These are phyloP conservation scores for Lasioglossum calceatum DNA, from an alignment of 2,888 invertebrate genomes.

Conservation along the genomic window DNA sequence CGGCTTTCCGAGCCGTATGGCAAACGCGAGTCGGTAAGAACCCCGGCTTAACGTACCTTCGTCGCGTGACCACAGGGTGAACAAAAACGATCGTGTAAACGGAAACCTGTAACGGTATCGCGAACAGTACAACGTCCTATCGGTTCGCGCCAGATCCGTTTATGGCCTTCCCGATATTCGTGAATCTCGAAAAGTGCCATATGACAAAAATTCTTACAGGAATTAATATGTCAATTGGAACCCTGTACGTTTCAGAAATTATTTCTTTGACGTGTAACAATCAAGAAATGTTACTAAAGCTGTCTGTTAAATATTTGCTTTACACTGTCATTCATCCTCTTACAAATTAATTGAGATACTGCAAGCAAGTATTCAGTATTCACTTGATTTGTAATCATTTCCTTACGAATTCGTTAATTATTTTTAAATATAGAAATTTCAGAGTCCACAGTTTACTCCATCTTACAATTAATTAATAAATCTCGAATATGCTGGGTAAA, in stretches of 20 bases:
- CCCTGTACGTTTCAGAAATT: not conserved
- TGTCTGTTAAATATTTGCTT: not conserved
- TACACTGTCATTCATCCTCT: too few species aligned
- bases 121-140: not conserved
- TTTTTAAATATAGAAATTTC: not conserved
- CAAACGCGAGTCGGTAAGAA: constrained; percentile 1
- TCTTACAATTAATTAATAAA: not conserved
- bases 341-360: not conserved
- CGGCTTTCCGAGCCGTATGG: not conserved
- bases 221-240: not conserved
- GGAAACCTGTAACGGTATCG: not conserved
- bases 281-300: not conserved
- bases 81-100: constrained; percentile 4
- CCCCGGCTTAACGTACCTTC: constrained; percentile 1
- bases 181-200: not conserved
- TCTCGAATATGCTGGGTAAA: not conserved
- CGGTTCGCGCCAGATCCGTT: not conserved
- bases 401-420: too few species aligned
- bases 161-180: not conserved
- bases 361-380: too few species aligned
- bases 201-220: not conserved
- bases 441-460: not conserved
- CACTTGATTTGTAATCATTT: too few species aligned
- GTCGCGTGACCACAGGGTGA: not conserved
- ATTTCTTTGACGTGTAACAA: not conserved